Conservation (phyloP, 2,113 vertebrate species). For the Bos indicus region DNA sequence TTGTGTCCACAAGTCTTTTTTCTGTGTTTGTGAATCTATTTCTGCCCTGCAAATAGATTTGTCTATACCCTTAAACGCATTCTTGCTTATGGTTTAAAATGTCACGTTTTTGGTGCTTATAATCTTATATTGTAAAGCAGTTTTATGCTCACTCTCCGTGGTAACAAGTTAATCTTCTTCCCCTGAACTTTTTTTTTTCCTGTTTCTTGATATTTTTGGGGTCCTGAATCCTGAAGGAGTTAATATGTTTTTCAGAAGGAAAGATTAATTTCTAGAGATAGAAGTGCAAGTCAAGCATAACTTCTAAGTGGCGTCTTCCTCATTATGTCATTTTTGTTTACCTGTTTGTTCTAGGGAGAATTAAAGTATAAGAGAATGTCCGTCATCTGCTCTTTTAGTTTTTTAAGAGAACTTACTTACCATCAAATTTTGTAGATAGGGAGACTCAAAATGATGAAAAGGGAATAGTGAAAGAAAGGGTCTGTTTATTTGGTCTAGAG, state of each 20-base stretch:
- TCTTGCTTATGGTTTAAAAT: background rate
- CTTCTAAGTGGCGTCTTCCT: background rate
- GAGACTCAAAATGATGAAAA: background rate
- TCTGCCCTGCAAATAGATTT: background rate
- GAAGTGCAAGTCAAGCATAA: background rate
- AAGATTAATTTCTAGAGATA: background rate
- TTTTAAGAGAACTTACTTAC: background rate
- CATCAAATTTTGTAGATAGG: background rate
- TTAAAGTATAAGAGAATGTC: background rate
- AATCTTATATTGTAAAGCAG: background rate
- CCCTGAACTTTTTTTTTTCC: accelerated
- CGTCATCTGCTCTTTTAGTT: background rate
- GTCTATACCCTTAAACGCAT: background rate
- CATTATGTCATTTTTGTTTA: background rate
- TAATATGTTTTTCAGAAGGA: background rate
- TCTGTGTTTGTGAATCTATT: background rate
- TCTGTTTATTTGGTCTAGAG: background rate
- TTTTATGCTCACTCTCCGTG: background rate
- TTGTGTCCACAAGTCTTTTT: background rate
- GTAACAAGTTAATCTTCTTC: background rate
- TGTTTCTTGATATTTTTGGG: background rate
- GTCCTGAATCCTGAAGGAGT: background rate
- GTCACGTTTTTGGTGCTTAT: background rate
- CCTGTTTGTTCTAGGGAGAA: background rate
- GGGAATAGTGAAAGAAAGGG: background rate